Percentiles rank a stretch among this genome's conserved stretches.
phyloP scores from a whole-genome alignment of 1,140 invertebrate genomes.

The Drosophila biarmipes region DNA sequence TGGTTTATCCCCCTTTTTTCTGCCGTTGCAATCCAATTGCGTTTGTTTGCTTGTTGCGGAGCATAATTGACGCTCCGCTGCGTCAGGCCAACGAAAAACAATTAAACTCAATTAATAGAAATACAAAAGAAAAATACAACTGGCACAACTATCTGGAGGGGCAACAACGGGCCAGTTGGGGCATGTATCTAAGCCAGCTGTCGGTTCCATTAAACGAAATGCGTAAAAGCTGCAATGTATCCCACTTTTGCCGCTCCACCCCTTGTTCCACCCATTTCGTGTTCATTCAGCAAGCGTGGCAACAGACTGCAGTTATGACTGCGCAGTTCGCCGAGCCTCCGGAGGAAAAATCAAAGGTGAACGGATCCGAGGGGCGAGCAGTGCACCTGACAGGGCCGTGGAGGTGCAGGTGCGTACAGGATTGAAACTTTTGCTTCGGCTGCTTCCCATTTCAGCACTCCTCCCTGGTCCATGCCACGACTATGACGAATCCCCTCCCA shows the following conservation, averaged over 20 bases:
- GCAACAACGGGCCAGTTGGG: not conserved
- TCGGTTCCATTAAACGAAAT: constrained; percentile 33
- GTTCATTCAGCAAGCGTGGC: constrained; percentile 41
- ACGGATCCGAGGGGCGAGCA: constrained; percentile 3
- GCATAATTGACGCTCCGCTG: constrained; percentile 75
- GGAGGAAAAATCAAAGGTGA: not conserved
- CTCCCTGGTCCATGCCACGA: constrained; percentile 1
- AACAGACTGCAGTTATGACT: constrained; percentile 54
- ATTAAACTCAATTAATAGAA: constrained; percentile 81
- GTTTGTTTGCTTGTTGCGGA: constrained; percentile 48
- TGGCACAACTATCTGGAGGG: constrained; percentile 43
- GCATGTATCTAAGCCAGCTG: constrained; percentile 22
- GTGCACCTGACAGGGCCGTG: constrained; percentile 43
- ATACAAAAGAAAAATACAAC: constrained; percentile 50
- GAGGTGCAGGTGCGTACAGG: constrained; percentile 18
- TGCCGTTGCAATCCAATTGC: constrained; percentile 75
- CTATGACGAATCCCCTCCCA: constrained; percentile 21
- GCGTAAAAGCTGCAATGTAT: constrained; percentile 52
- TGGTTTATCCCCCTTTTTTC: constrained; percentile 25
- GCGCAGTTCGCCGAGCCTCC: constrained; percentile 27
- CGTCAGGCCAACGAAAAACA: constrained; percentile 68
- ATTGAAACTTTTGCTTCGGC: constrained; percentile 40
- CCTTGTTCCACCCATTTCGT: constrained; percentile 2
- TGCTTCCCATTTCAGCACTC: no score
- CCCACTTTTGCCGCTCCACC: not conserved